These are phyloP conservation scores for Heterocephalus glaber DNA, from an alignment of 2,113 vertebrate genomes.

Conservation along the genomic window DNA sequence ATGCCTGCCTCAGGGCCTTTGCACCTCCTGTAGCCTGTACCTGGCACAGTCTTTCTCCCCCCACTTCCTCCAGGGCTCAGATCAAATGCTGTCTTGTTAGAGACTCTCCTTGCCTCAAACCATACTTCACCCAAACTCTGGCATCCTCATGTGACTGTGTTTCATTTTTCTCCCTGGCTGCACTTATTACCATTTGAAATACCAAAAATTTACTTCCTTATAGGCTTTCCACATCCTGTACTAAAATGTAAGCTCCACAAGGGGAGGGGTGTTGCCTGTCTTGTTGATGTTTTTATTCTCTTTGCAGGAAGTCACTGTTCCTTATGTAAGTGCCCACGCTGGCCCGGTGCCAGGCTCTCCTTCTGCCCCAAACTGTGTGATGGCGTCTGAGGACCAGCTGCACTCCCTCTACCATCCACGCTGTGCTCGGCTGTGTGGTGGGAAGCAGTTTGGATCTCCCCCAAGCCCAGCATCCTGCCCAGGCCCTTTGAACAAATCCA, in stretches of 20 bases:
- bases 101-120: background rate
- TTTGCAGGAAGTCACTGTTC: background rate
- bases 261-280: background rate
- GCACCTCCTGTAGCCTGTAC: background rate
- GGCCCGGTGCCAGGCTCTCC: background rate
- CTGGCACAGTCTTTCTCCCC: background rate
- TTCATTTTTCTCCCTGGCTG: background rate
- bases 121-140: background rate
- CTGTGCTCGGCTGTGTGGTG: background rate
- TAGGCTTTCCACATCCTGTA: background rate
- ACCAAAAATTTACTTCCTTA: background rate
- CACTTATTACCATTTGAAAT: background rate
- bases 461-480: background rate
- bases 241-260: background rate
- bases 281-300: background rate
- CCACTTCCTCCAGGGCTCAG: background rate
- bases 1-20: background rate
- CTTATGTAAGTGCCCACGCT: background rate
- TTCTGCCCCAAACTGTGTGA: background rate
- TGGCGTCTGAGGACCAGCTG: background rate
- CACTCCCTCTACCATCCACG: background rate
- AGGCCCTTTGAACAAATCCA: background rate
- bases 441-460: background rate
- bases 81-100: background rate
- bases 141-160: background rate